phyloP scores from a whole-genome alignment of 2,113 vertebrate species.

The Carassius carassius region DNA sequence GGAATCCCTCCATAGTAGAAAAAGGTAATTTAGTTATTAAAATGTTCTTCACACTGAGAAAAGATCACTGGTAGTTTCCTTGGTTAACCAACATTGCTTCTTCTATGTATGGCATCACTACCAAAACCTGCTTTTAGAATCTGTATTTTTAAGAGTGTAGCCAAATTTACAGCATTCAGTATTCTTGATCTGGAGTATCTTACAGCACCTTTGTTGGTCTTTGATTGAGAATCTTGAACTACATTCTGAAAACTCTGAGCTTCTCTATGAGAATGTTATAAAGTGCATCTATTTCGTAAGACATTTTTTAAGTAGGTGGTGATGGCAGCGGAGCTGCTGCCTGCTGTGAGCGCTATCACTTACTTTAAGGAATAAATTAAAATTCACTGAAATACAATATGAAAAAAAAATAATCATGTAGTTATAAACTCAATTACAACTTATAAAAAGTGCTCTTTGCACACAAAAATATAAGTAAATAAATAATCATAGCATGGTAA shows the following conservation, averaged over 20 bases:
- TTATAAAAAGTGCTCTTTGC: neutral
- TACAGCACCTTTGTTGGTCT: too few relatives aligned
- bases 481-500: neutral
- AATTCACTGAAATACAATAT: neutral
- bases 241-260: neutral
- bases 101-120: too few relatives aligned
- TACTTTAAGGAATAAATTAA: neutral
- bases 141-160: too few relatives aligned
- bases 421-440: neutral
- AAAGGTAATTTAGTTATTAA: too few relatives aligned
- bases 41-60: too few relatives aligned
- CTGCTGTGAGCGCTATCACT: neutral
- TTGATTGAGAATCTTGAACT: neutral
- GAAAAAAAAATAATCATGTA: neutral
- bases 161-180: too few relatives aligned
- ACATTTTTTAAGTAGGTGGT: neutral
- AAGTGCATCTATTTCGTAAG: neutral
- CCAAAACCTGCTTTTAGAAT: too few relatives aligned
- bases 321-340: neutral
- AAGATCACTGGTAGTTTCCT: too few relatives aligned
- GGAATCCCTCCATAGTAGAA: too few relatives aligned
- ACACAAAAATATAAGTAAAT: neutral
- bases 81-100: too few relatives aligned
- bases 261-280: neutral
- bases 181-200: too few relatives aligned